A percentile compares a stretch with the other conserved stretches of the same genome.
phyloP scores from a whole-genome alignment of 2,888 invertebrate genomes.

The Litoditis marina region DNA sequence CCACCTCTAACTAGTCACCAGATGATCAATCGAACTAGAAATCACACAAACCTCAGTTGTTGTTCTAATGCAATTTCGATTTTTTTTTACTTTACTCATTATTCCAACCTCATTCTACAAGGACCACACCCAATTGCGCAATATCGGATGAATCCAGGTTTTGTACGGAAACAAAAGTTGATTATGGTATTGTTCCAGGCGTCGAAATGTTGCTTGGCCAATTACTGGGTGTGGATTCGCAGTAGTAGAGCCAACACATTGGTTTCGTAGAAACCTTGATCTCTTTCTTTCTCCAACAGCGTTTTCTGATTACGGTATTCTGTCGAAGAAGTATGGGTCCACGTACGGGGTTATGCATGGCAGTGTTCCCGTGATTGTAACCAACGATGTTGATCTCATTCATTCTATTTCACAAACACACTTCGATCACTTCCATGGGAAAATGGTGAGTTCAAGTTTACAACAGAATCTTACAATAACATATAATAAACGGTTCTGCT shows the following conservation, averaged over 20 bases:
- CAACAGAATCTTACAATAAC: neutral
- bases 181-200: neutral
- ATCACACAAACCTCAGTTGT: too few relatives aligned
- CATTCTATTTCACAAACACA: conserved; percentile 30
- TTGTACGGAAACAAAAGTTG: too few relatives aligned
- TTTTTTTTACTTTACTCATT: too few relatives aligned
- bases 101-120: too few relatives aligned
- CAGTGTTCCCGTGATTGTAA: conserved; percentile 27
- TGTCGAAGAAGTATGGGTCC: conserved; percentile 8
- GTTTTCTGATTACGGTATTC: conserved; percentile 6
- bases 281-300: conserved; percentile 9
- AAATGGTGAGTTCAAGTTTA: conserved; percentile 22
- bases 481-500: neutral
- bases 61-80: too few relatives aligned
- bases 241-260: conserved; percentile 2
- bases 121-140: too few relatives aligned
- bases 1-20: too few relatives aligned
- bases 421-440: conserved; percentile 34
- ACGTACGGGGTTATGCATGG: conserved; percentile 35
- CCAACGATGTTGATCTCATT: conserved; percentile 36
- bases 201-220: neutral
- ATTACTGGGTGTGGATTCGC: conserved; percentile 9
- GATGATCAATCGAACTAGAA: too few relatives aligned
- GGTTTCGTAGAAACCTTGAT: conserved; percentile 9
- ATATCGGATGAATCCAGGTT: too few relatives aligned